Evolutionary conservation across 2,113 vertebrate species (phyloP).

Genomic region (Coracopsis vasa): DNA sequence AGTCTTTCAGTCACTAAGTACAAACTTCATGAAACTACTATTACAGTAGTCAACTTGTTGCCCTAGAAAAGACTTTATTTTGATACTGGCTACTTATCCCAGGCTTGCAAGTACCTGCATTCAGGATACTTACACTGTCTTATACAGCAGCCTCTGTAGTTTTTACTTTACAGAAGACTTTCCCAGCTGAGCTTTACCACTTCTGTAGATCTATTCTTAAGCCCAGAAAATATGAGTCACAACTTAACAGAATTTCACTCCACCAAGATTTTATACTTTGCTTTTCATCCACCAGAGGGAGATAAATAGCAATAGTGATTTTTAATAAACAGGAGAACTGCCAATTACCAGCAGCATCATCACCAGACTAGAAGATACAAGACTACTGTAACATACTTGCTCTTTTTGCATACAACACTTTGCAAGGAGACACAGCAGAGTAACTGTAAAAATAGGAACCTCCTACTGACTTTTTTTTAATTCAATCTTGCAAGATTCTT

Average conservation of each 20-base stretch:
- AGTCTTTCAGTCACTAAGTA: not conserved
- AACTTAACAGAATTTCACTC: not conserved
- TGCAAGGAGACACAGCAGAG: not conserved
- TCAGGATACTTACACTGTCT: not conserved
- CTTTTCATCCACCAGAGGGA: conserved; percentile 42
- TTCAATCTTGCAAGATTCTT: not conserved
- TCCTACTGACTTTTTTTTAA: not conserved
- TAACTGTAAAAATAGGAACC: not conserved
- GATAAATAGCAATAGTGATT: not conserved
- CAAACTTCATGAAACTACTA: not conserved
- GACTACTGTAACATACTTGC: not conserved
- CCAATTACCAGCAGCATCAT: not conserved
- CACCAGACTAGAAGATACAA: not conserved
- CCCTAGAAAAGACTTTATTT: not conserved
- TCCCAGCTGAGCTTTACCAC: not conserved
- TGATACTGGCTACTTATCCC: not conserved
- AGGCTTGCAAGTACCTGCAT: not conserved
- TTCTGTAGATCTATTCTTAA: not conserved
- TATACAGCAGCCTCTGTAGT: not conserved
- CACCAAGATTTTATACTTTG: not conserved
- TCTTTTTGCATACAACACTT: not conserved
- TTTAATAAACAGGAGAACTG: not conserved
- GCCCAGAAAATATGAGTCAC: rapidly evolving
- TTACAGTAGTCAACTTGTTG: not conserved
- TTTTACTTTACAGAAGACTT: not conserved